Base-by-base conservation (phyloP, 2,888 invertebrate species). In the Marronus borbonicus region DNA sequence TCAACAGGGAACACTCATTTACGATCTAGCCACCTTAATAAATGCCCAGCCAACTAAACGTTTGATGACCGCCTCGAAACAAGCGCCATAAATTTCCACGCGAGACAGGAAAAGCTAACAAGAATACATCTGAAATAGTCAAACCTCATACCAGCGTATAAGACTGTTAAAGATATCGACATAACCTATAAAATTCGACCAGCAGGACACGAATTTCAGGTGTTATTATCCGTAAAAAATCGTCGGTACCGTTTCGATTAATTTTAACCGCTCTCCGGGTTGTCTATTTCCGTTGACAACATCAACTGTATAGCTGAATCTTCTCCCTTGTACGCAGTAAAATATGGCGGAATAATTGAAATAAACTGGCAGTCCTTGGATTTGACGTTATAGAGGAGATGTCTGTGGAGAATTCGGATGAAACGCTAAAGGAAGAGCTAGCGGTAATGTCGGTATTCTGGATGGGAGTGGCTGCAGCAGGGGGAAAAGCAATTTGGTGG, bases 401-500 rank as follows among this genome's bases (percentile, higher is more conserved):
- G 24, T 36, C 31, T 36, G 31, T 14, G 55, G 55, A 55, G 20
- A 55, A 20, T 55, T 55, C 20, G 55, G 20, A 20, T n/a, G 20
- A 5, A 55, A 55, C 55, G 7, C 17, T 55, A 20, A 5, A 36
- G 12, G 44, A 44, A 8, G 10, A 44, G 44, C 44, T 44, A 44
- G 44, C 44, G 44, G 44, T 12, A 44, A 44, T 44, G 12, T 44
- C 44, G 44, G 44, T 12, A 44, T 44, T 44, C 44, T 2, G 52
- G n/a, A 20, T 2, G 55, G 55, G 74, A 49, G 62, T 62, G 77
- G 81, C 74, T 17, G 14, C 17, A n/a, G 17, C 8, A 55, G 17
- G 65, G 85, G 86, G 84, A 85, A 85, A 87, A 86, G 85, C 87
- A 88, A 88, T 88, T 88, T 87, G 12, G 44, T 85, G 83, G 85